Evolutionary conservation across 2,888 invertebrate species (phyloP).

Genomic region (Sinohyriopsis cumingii): DNA sequence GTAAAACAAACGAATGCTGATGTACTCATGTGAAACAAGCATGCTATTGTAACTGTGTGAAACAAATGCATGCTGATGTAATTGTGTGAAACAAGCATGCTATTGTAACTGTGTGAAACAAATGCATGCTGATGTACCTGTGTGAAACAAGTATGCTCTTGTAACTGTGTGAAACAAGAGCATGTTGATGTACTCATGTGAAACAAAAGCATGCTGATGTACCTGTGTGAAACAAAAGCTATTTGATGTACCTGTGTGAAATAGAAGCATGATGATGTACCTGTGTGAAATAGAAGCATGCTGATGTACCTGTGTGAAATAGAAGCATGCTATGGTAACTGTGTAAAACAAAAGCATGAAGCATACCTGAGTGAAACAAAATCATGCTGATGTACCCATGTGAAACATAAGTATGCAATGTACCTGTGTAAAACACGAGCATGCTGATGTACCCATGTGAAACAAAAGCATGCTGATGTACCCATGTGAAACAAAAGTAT

Average conservation of each 20-base stretch:
- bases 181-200: neutral
- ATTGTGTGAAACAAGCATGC: too few species aligned
- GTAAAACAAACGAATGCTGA: too few species aligned
- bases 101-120: neutral
- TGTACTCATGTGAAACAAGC: too few species aligned
- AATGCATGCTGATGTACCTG: neutral
- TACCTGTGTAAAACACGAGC: neutral
- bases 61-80: too few species aligned
- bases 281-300: neutral
- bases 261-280: too few species aligned
- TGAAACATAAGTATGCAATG: neutral
- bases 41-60: conserved; percentile 75
- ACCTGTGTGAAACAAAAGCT: neutral
- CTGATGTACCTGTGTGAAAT: neutral
- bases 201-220: too few species aligned
- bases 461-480: neutral
- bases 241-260: too few species aligned
- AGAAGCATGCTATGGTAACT: neutral
- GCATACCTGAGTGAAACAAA: neutral
- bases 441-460: too few species aligned
- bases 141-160: neutral
- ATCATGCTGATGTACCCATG: neutral
- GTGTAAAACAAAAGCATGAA: too few species aligned
- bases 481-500: neutral
- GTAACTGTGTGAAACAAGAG: too few species aligned